Percentiles rank a stretch among this genome's conserved stretches.
Conservation (phyloP, 2,888 invertebrate species). For the Zygothrica quintamaculata region DNA sequence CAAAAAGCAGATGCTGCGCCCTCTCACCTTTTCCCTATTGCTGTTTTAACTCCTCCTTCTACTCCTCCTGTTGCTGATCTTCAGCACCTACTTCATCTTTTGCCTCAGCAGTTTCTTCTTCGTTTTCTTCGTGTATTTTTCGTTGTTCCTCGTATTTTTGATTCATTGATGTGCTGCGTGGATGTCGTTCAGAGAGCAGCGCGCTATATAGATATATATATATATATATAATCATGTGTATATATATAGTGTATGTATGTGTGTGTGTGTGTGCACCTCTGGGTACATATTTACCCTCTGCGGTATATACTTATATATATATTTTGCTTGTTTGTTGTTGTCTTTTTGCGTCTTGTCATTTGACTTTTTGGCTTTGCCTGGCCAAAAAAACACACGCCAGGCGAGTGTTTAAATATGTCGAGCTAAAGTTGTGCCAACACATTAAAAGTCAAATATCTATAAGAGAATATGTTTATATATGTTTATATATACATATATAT, state of each 20-base stretch:
- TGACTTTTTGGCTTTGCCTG: conserved; percentile 71
- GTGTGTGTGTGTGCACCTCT: conserved; percentile 38
- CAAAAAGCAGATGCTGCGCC: conserved; percentile 69
- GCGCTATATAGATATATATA: conserved; percentile 12
- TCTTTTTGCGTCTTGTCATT: conserved; percentile 67
- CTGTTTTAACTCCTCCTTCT: conserved; percentile 1
- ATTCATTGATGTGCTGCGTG: conserved; percentile 78
- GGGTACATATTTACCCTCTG: conserved; percentile 39
- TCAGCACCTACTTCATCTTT: conserved; percentile 25
- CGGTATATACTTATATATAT: conserved; percentile 10
- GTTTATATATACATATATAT: conserved; percentile 4
- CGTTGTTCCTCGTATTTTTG: conserved; percentile 68
- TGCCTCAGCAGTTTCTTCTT: conserved; percentile 6
- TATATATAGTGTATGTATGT: neutral
- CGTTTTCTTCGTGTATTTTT: no score
- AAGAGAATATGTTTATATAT: neutral
- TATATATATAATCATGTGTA: neutral
- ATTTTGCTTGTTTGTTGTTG: conserved; percentile 13
- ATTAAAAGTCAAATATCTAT: conserved; percentile 31
- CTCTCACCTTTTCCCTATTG: conserved; percentile 61
- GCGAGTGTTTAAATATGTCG: conserved; percentile 37
- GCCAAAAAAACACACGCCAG: conserved; percentile 37
- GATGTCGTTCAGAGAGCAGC: conserved; percentile 55
- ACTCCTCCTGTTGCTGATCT: conserved; percentile 7
- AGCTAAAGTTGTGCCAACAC: conserved; percentile 41